A percentile compares a stretch with the other conserved stretches of the same genome.
phyloP scores from a whole-genome alignment of 2,113 vertebrate species.

The Crotalus horridus region DNA sequence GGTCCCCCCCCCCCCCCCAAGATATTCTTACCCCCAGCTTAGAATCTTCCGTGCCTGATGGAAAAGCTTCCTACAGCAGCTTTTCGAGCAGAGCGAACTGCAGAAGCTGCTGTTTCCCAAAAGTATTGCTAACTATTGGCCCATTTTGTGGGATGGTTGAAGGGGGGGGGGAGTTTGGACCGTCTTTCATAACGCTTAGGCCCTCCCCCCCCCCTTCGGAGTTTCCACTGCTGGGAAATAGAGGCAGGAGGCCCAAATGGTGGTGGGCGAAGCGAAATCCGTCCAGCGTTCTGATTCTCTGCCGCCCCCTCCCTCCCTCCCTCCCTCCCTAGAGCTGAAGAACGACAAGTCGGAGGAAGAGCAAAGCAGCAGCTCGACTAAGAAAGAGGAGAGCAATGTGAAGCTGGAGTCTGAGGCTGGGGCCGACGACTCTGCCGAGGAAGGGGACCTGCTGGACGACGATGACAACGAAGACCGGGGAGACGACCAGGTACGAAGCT shows the following conservation, averaged over 20 bases:
- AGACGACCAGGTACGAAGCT: conserved; percentile 69
- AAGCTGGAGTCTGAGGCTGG: conserved; percentile 71
- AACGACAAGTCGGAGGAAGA: conserved; percentile 75
- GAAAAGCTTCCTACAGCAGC: neutral
- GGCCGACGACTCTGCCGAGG: conserved; percentile 79
- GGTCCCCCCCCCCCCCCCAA: neutral
- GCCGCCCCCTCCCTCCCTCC: neutral
- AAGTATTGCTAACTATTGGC: neutral
- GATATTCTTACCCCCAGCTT: neutral
- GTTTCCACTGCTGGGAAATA: neutral
- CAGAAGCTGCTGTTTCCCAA: neutral
- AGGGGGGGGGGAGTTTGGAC: neutral
- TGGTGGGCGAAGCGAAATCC: neutral
- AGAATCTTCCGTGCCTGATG: too few relatives aligned
- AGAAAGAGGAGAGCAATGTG: conserved; percentile 76
- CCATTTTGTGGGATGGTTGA: neutral
- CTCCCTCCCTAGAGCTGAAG: conserved; percentile 66
- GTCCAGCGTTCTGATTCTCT: neutral
- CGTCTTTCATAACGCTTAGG: neutral
- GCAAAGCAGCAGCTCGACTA: conserved; percentile 67
- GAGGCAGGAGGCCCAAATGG: neutral
- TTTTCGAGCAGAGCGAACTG: neutral
- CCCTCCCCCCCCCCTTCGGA: neutral
- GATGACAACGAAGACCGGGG: conserved; percentile 75
- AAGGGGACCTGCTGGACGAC: conserved; percentile 82